These are phyloP conservation scores for Todiramphus chloris DNA, from an alignment of 2,113 vertebrate genomes.

Conservation along the genomic window DNA sequence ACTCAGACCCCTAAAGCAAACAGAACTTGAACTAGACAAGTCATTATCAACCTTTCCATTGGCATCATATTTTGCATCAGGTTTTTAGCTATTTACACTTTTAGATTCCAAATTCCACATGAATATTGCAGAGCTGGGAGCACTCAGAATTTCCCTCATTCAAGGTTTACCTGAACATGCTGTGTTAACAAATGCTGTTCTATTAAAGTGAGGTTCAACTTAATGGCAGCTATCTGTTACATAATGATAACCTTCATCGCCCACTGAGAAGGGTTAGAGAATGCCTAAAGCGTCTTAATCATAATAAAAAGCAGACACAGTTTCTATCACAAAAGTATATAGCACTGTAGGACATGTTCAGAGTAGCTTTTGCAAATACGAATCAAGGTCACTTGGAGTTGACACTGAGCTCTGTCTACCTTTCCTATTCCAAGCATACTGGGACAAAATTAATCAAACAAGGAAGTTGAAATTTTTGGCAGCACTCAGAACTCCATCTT, in stretches of 20 bases:
- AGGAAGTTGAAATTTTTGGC: not conserved
- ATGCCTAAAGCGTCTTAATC: not conserved
- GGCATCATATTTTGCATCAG: not conserved
- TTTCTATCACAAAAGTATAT: not conserved
- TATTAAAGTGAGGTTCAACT: not conserved
- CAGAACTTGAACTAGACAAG: not conserved
- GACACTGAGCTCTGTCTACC: not conserved
- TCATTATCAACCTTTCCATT: not conserved
- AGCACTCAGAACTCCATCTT: not conserved
- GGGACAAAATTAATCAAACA: not conserved
- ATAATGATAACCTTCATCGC: not conserved
- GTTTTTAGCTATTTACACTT: not conserved
- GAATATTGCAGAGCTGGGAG: not conserved
- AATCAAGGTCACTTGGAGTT: conserved; percentile 19
- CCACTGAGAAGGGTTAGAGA: not conserved
- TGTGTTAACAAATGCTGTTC: conserved; percentile 10
- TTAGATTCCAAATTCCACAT: not conserved
- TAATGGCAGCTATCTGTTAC: not conserved
- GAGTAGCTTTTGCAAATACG: not conserved
- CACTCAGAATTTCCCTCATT: not conserved
- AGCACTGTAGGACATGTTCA: not conserved
- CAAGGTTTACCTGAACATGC: not conserved
- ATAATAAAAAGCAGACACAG: not conserved
- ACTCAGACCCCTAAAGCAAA: not conserved
- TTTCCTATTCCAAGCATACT: not conserved